A percentile compares a stretch with the other conserved stretches of the same genome.
These are phyloP conservation scores for Brenthis hecate DNA, from an alignment of 2,888 invertebrate genomes.

Conservation along the genomic window DNA sequence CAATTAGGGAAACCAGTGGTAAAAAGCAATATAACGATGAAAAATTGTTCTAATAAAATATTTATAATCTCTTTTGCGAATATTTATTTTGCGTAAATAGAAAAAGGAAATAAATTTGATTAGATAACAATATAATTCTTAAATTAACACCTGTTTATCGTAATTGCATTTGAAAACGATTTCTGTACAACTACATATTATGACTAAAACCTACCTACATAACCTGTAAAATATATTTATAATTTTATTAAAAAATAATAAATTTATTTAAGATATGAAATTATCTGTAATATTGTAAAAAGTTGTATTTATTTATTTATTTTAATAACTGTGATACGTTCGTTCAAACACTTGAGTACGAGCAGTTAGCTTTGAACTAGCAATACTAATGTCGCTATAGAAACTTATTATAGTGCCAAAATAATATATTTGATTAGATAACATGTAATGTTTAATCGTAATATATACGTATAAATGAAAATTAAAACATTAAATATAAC, in stretches of 20 bases:
- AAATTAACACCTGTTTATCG: too few relatives aligned
- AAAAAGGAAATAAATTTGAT: too few relatives aligned
- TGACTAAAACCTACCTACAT: background rate
- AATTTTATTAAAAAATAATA: conserved; percentile 34
- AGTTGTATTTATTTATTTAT: conserved; percentile 72
- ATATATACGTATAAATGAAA: conserved; percentile 2
- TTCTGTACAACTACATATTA: background rate
- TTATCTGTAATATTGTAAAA: conserved; percentile 60
- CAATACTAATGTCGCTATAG: conserved; percentile 26
- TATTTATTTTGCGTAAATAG: too few relatives aligned
- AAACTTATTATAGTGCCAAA: conserved; percentile 36
- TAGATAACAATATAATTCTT: too few relatives aligned
- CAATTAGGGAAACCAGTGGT: too few relatives aligned
- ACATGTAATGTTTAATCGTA: conserved; percentile 28
- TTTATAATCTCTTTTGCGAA: too few relatives aligned
- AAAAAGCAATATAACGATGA: too few relatives aligned
- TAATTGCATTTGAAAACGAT: background rate
- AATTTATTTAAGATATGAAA: conserved; percentile 42
- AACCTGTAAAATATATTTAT: conserved; percentile 30
- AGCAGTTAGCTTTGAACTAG: conserved; percentile 23
- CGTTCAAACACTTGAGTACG: conserved; percentile 30
- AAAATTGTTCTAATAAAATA: too few relatives aligned
- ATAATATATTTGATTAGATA: conserved; percentile 30
- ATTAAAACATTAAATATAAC: background rate
- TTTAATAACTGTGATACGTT: conserved; percentile 72